Conservation (phyloP, 2,888 invertebrate species). For the Axea sp. region DNA sequence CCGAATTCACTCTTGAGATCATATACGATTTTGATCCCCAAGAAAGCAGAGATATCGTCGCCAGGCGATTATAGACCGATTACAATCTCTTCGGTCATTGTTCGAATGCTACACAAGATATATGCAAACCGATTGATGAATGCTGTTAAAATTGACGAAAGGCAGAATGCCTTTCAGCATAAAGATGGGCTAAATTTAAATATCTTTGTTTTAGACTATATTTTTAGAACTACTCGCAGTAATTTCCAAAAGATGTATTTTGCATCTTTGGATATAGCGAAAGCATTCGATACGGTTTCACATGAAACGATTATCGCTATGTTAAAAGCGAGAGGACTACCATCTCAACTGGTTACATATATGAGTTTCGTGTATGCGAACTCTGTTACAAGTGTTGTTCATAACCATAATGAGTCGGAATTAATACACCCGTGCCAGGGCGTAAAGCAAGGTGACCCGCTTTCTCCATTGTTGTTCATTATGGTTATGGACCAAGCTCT, state of each 20-base stretch:
- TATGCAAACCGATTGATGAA: neutral
- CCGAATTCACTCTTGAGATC: too few relatives aligned
- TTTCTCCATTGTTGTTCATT: neutral
- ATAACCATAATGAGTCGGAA: neutral
- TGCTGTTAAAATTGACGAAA: neutral
- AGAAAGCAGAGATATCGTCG: too few relatives aligned
- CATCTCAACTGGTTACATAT: neutral
- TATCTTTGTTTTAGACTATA: neutral
- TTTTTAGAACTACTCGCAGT: neutral
- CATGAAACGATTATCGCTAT: neutral
- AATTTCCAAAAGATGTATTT: neutral
- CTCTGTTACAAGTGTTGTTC: neutral
- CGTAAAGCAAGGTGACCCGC: conserved; percentile 2
- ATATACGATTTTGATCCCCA: too few relatives aligned
- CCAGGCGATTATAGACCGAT: neutral
- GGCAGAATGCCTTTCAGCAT: neutral
- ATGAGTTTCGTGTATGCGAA: neutral
- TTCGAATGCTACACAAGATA: neutral
- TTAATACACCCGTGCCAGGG: neutral
- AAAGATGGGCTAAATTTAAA: neutral
- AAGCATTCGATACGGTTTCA: neutral
- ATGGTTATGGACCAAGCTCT: neutral
- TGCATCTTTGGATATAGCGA: neutral
- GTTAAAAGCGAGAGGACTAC: neutral
- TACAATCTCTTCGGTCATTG: neutral